These are phyloP conservation scores for Ascaphus truei DNA, from an alignment of 2,113 vertebrate genomes.

Conservation along the genomic window DNA sequence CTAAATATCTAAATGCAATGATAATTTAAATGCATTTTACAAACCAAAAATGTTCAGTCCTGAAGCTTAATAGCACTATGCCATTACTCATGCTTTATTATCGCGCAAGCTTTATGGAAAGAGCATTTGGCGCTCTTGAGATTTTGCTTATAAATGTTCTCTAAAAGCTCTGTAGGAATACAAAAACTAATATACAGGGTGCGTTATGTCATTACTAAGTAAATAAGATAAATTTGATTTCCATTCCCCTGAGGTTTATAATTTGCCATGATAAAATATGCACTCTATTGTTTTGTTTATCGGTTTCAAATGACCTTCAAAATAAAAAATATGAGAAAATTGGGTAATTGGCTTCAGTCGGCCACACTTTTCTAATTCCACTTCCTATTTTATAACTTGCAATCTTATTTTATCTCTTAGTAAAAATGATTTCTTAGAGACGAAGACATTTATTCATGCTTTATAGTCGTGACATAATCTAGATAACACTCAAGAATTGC, in stretches of 20 bases:
- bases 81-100: no score
- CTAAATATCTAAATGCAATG: no score
- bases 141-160: background rate
- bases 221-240: constrained; percentile 1
- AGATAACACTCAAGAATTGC: constrained; percentile 35
- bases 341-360: constrained; percentile 32
- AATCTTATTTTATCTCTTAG: constrained; percentile 37
- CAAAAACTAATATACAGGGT: background rate
- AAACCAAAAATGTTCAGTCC: no score
- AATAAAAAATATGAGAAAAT: constrained; percentile 14
- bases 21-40: no score
- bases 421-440: constrained; percentile 35
- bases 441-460: constrained; percentile 31
- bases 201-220: constrained; percentile 3
- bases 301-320: constrained; percentile 31
- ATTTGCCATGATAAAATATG: constrained; percentile 20
- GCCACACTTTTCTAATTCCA: constrained; percentile 30
- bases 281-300: constrained; percentile 24
- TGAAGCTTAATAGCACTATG: no score
- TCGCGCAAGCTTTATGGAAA: no score
- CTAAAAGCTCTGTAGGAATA: background rate
- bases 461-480: constrained; percentile 36
- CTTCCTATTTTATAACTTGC: constrained; percentile 31
- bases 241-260: constrained; percentile 11
- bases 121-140: no score